Evolutionary conservation across 2,113 vertebrate species (phyloP).

Genomic region (Galbula dea): DNA sequence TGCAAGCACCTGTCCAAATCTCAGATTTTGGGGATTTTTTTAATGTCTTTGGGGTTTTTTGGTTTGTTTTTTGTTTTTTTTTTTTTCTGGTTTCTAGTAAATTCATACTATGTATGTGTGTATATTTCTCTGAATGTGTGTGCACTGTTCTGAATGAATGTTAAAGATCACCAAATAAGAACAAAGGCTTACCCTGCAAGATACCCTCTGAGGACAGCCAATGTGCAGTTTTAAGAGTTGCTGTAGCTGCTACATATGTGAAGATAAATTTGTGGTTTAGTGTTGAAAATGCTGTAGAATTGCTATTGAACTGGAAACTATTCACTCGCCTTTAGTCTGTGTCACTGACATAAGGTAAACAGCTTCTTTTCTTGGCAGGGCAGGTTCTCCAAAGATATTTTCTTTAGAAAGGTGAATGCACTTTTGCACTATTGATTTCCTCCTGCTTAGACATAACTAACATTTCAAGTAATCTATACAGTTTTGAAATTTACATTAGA

Average conservation of each 20-base stretch:
- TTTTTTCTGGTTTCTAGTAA: neutral
- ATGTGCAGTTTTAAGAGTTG: neutral
- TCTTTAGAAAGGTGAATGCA: slow-evolving; percentile 1
- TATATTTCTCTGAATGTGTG: neutral
- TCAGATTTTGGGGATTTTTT: neutral
- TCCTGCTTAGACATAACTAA: slow-evolving; percentile 47
- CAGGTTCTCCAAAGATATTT: neutral
- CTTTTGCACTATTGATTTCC: slow-evolving; percentile 61
- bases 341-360: neutral
- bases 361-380: neutral
- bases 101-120: neutral
- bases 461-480: slow-evolving; percentile 58
- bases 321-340: neutral
- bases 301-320: neutral
- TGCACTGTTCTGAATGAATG: neutral
- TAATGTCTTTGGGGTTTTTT: neutral
- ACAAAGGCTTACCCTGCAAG: neutral
- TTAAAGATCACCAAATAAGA: neutral
- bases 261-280: neutral
- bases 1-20: neutral
- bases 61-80: neutral
- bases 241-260: neutral
- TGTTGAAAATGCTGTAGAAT: neutral
- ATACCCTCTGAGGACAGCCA: neutral
- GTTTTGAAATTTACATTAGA: slow-evolving; percentile 63